These are phyloP conservation scores for Colletes latitarsis DNA, from an alignment of 1,140 invertebrate species.

Conservation along the genomic window DNA sequence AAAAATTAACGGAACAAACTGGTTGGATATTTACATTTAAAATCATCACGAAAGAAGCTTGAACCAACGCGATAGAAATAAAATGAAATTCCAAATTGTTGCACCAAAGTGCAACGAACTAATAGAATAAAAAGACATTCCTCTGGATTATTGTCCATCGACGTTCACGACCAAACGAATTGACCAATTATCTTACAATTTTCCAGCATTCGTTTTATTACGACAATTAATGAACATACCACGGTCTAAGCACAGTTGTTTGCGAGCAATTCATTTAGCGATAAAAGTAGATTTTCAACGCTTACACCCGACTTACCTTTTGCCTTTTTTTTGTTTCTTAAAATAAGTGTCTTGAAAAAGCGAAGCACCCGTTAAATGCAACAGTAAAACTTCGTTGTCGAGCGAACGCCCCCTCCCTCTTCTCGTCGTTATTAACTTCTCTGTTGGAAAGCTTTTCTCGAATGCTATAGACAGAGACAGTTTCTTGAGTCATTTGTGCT, in stretches of 20 bases:
- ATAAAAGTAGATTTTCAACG: not conserved
- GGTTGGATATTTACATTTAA: no score
- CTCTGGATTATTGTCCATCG: no score
- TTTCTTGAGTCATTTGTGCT: not conserved
- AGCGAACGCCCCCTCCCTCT: not conserved
- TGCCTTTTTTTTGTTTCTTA: not conserved
- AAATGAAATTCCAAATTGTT: no score
- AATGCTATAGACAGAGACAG: not conserved
- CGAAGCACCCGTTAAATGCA: constrained; percentile 10
- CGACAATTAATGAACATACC: not conserved
- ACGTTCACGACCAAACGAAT: no score
- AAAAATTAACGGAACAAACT: no score
- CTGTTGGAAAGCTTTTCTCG: not conserved
- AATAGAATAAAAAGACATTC: no score
- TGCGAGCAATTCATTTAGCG: constrained; percentile 4
- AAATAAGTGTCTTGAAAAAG: constrained; percentile 22
- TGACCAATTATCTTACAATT: not conserved
- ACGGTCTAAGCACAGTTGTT: not conserved
- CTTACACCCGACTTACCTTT: not conserved
- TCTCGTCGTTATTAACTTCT: not conserved
- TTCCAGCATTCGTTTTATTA: not conserved
- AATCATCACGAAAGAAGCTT: no score
- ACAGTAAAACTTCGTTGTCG: not conserved
- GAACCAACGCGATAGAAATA: no score
- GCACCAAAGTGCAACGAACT: no score